Evolutionary conservation across 2,113 vertebrate genomes (phyloP), one percentile per base, ranked within the genome.

Genomic region (Zosterops hypoxanthus): DNA sequence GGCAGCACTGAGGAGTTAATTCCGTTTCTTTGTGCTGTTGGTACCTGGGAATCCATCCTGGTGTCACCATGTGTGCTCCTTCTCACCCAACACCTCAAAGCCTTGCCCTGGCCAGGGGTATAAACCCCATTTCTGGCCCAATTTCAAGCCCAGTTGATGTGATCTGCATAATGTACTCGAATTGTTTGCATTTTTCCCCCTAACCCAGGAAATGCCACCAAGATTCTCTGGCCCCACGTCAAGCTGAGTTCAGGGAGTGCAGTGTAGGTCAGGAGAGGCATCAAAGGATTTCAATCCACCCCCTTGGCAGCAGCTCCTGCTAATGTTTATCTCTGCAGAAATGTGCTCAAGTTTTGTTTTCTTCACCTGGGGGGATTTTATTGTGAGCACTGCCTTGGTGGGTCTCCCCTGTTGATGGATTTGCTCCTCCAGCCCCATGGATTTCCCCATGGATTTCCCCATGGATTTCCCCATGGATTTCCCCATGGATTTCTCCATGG

Each of bases 391-490:
- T 28, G 15, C 25, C 24, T 14, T 0, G 1, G 19, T 17, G 57
- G 42, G 29, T 12, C 53, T 85, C 6, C 0, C 2, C 1, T 34
- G 0, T 0, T 0, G 0, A 2, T 14, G 85, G 57, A 22, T 95
- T 65, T 76, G 57, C 22, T 52, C 55, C 24, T 18, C 16, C 12
- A 42, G 31, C 29, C 17, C 14, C 49, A 7, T 24, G 76, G 33
- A 34, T 84, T 71, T 36, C 36, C 36, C 36, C 36, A 9, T 36
- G 36, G 36, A 36, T 36, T 36, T 36, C 36, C 36, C 36, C 36
- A 36, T 36, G 36, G 36, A 39, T 39, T 39, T 39, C 36, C 10
- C 36, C 36, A 2, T 14, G 85, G 57, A 22, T 95, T 65, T 76
- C 29, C 17, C 14, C 49, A 19, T 0, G 1, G 2, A 70, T n/a